Percentiles rank a stretch among this genome's conserved stretches.
Evolutionary conservation across 2,113 vertebrate species (phyloP).

Genomic region (Zonotrichia leucophrys): DNA sequence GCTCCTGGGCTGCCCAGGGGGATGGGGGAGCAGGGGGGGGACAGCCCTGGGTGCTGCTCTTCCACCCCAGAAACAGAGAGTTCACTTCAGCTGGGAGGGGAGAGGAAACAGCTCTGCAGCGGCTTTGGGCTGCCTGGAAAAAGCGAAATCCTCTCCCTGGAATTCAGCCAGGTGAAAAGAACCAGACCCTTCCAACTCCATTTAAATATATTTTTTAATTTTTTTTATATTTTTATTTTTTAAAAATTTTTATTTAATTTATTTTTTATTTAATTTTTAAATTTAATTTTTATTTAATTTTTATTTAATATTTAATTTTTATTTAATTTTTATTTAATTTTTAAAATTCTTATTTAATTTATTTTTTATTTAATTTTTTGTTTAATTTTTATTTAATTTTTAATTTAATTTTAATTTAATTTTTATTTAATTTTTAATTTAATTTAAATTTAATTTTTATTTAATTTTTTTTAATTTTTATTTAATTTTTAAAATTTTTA

Average conservation of each 20-base stretch:
- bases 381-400: too few relatives aligned
- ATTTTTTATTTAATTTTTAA: too few relatives aligned
- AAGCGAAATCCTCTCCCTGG: conserved; percentile 24
- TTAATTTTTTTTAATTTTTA: too few relatives aligned
- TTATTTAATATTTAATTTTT: too few relatives aligned
- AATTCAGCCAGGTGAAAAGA: conserved; percentile 30
- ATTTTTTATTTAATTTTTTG: not conserved
- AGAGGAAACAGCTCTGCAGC: conserved; percentile 48
- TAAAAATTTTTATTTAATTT: not conserved
- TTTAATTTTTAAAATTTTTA: not conserved
- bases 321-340: too few relatives aligned
- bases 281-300: not conserved
- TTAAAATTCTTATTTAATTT: too few relatives aligned
- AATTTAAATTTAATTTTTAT: too few relatives aligned
- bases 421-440: too few relatives aligned
- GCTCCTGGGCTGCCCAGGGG: rapidly evolving
- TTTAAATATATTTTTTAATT: too few relatives aligned
- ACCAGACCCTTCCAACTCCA: not conserved
- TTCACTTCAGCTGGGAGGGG: conserved; percentile 13
- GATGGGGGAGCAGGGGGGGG: not conserved
- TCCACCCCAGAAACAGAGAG: conserved; percentile 26
- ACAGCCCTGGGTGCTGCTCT: not conserved
- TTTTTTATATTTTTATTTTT: too few relatives aligned
- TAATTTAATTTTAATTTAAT: too few relatives aligned
- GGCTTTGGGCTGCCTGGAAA: conserved; percentile 49